Evolutionary conservation across 1,140 invertebrate genomes (phyloP), one percentile per base, ranked within the genome.

Genomic region (Drosophila gunungcola): DNA sequence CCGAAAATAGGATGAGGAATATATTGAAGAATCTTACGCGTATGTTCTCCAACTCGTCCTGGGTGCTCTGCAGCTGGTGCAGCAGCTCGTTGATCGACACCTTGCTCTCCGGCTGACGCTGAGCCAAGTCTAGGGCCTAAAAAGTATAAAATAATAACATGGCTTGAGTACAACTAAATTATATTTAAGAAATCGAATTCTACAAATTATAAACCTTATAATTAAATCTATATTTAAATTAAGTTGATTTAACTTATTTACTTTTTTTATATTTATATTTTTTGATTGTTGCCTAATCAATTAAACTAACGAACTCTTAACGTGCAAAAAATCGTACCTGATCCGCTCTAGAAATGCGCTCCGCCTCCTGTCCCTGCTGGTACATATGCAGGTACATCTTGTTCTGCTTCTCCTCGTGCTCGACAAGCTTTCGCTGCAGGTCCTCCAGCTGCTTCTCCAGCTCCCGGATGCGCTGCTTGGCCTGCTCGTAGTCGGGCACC

Each of bases 301-400:
- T n/a, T n/a, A n/a, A n/a, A n/a, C n/a, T n/a, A 21, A 21, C 16
- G 16, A 21, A 21, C 16, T 21, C 16, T 1, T 21, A 21, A 21
- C 16, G 16, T 21, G 16, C 16, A 21, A 3, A 32, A 32, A 4
- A 12, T 11, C 53, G 25, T 29, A 95, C 94, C 92, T 94, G 93
- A 92, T 96, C 92, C 93, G 94, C 93, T 80, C 93, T 93, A 75
- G 96, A 95, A 81, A 96, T 94, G 72, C 95, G 94, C 49, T 96
- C 96, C 25, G 96, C 95, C 91, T 97, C 96, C 80, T 96, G 95
- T 12, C 96, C 96, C 92, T 97, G 96, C 77, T 95, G 94, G 92
- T 96, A 97, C 96, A 97, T 96, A 92, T 97, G 95, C 80, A 97
- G 92, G 91, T 97, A 97, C 93, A 96, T 95, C 82, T 96, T 94